phyloP scores from a whole-genome alignment of 2,113 vertebrate genomes.

The Phylloscopus whistleri region DNA sequence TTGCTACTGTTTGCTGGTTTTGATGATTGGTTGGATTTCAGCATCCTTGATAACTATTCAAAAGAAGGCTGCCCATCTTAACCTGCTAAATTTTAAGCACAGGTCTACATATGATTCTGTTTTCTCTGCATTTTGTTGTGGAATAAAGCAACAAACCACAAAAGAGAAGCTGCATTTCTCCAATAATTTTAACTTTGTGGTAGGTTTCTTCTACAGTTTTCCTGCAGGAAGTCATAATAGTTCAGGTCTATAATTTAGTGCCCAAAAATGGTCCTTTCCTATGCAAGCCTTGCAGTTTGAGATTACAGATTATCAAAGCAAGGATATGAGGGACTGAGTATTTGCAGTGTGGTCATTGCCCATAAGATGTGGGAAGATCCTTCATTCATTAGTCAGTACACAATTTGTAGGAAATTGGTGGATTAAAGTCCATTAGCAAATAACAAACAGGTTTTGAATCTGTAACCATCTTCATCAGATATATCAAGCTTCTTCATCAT shows the following conservation, averaged over 20 bases:
- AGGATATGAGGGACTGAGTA: background rate
- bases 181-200: background rate
- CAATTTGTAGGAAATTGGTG: background rate
- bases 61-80: background rate
- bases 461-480: background rate
- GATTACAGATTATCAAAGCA: background rate
- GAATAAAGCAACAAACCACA: background rate
- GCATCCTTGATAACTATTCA: background rate
- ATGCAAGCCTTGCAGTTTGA: background rate
- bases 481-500: background rate
- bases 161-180: background rate
- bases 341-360: background rate
- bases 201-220: background rate
- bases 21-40: background rate
- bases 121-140: background rate
- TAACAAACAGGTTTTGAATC: background rate
- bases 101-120: background rate
- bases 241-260: background rate
- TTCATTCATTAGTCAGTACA: background rate
- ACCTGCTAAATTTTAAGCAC: background rate
- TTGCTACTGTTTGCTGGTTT: background rate
- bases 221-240: background rate
- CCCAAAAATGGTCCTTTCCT: background rate
- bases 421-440: background rate
- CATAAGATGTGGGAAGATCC: background rate